Percentiles rank a stretch among this genome's conserved stretches.
phyloP scores from a whole-genome alignment of 2,888 invertebrate species.

The Cryptophagus acutangulus region DNA sequence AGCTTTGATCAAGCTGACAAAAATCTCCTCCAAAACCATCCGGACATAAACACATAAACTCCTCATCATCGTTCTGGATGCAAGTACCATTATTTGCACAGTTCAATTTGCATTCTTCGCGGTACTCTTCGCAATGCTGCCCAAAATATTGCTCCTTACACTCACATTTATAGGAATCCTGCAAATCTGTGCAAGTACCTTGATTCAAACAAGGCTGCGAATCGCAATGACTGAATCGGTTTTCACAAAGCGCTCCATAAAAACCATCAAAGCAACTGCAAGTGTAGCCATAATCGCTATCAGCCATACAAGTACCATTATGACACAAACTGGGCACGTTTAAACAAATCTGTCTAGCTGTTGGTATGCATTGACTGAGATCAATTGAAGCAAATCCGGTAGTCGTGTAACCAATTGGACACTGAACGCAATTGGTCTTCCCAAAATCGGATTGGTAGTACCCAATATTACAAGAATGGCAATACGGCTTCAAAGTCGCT shows the following conservation, averaged over 20 bases:
- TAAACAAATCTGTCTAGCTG: constrained; percentile 49
- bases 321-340: constrained; percentile 51
- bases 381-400: constrained; percentile 41
- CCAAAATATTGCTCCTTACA: constrained; percentile 53
- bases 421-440: constrained; percentile 53
- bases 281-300: constrained; percentile 41
- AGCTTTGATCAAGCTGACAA: constrained; percentile 35
- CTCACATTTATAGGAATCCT: constrained; percentile 44
- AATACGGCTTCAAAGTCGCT: constrained; percentile 53
- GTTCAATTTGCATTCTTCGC: constrained; percentile 41
- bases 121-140: constrained; percentile 48
- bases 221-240: constrained; percentile 48
- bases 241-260: constrained; percentile 54
- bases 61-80: constrained; percentile 44
- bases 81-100: constrained; percentile 54
- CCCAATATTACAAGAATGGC: constrained; percentile 55
- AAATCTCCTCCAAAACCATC: constrained; percentile 40
- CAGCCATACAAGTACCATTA: constrained; percentile 42
- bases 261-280: constrained; percentile 48
- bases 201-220: constrained; percentile 55
- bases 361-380: constrained; percentile 48
- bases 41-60: constrained; percentile 47
- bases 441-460: constrained; percentile 58
- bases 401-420: constrained; percentile 54
- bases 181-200: constrained; percentile 46